Percentiles rank a stretch among this genome's conserved stretches.
phyloP scores from a whole-genome alignment of 1,140 invertebrate species.

The Bombyx mori region ASM3026992v2 NC_085126.1:12192501-12193000 shows the following conservation, averaged over 20 bases:
- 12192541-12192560: neutral
- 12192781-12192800: constrained; percentile 10
- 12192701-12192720: constrained; percentile 7
- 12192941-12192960: constrained; percentile 22
- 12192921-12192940: constrained; percentile 24
- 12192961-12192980: constrained; percentile 33
- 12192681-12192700: constrained; percentile 4
- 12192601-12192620: neutral
- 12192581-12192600: neutral
- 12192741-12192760: constrained; percentile 18
- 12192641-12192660: constrained; percentile 5
- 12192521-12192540: constrained; percentile 5
- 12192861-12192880: constrained; percentile 7
- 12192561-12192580: neutral
- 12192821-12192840: constrained; percentile 33
- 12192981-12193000: constrained; percentile 35
- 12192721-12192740: constrained; percentile 20
- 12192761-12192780: constrained; percentile 14
- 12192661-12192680: constrained; percentile 5
- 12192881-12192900: constrained; percentile 24
- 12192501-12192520: constrained; percentile 1
- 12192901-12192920: constrained; percentile 34
- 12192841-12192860: constrained; percentile 17
- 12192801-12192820: constrained; percentile 20
- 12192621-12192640: neutral